Percentiles rank a stretch among this genome's conserved stretches.
phyloP scores from a whole-genome alignment of 2,797 vertebrate genomes.

The Eospalax fontanierii region DNA sequence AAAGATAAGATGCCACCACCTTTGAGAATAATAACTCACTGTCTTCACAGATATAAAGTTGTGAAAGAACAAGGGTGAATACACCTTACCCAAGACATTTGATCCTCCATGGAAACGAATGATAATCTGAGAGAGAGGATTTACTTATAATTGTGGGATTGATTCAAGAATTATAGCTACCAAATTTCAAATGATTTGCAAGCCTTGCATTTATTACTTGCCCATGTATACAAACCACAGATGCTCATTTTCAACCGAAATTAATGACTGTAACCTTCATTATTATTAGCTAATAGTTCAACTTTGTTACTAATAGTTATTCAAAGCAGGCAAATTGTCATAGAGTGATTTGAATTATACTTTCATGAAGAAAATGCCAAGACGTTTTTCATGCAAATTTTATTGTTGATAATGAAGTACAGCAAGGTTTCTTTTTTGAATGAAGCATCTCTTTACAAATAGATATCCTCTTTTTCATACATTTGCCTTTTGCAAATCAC shows the following conservation, averaged over 20 bases:
- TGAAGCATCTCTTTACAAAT: not conserved
- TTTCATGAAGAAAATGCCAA: not conserved
- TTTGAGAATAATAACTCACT: not conserved
- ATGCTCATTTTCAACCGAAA: not conserved
- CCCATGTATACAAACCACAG: not conserved
- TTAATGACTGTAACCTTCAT: not conserved
- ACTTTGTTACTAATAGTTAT: not conserved
- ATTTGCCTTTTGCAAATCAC: constrained; percentile 40
- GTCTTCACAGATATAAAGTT: not conserved
- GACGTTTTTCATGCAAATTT: not conserved
- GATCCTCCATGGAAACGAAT: accelerated
- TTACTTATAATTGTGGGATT: not conserved
- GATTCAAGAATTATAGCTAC: not conserved
- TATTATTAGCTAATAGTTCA: not conserved
- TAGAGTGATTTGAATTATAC: not conserved
- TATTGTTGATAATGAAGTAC: not conserved
- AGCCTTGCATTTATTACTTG: not conserved
- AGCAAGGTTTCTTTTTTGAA: too few relatives aligned
- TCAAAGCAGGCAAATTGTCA: not conserved
- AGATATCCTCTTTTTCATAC: constrained; percentile 12
- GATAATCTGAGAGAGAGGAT: not conserved
- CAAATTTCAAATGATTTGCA: constrained; percentile 30
- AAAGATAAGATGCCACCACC: not conserved
- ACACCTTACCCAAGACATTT: not conserved
- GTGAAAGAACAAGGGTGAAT: not conserved